Base-by-base conservation (phyloP, 2,797 vertebrate species). In the Chelon auratus region DNA sequence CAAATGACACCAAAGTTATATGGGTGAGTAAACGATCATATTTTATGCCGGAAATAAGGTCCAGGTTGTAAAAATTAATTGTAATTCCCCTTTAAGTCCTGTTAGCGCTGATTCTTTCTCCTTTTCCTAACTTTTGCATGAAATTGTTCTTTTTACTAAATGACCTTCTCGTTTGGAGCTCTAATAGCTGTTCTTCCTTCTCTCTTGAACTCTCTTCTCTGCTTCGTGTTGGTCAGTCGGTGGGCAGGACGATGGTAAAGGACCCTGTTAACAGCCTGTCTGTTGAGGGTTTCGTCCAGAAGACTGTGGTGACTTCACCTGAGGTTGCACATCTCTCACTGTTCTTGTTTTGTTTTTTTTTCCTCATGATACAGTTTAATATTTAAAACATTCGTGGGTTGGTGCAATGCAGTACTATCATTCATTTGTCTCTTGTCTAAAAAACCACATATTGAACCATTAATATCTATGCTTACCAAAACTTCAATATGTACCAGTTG, bases 261-360 rank as follows among this genome's bases (percentile, higher is more conserved):
- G 95, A 96, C 89, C 93, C 96, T 91, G 91, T 95, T 88, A 96
- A 96, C 86, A 96, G 95, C 89, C 88, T 93, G 53, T 93, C 94
- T 95, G 94, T 97, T 93, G 98, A 99, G 89, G 95, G 96, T 92
- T 97, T 98, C 93, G 91, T 95, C 82, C 97, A 97, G 96, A 98
- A 97, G 97, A 97, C 96, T 92, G 87, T 98, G 88, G 92, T 95
- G 90, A 95, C 97, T 22, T 99, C 97, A 85, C 97, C 97, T 84
- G 98, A 99, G 97, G 97, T 99, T 96, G 91, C 94, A 87, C 68
- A 84, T 84, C 79, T 90, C 75, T 91, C 62, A 68, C 81, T 86
- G 55, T 87, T 78, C 3, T 52, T 26, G 3, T 26, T 26, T 26
- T 26, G 24, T 82, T 33, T 73, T 70, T 65, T 17, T 65, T 17